phyloP scores from a whole-genome alignment of 2,888 invertebrate species.

The Eumacrocentrus americanus region DNA sequence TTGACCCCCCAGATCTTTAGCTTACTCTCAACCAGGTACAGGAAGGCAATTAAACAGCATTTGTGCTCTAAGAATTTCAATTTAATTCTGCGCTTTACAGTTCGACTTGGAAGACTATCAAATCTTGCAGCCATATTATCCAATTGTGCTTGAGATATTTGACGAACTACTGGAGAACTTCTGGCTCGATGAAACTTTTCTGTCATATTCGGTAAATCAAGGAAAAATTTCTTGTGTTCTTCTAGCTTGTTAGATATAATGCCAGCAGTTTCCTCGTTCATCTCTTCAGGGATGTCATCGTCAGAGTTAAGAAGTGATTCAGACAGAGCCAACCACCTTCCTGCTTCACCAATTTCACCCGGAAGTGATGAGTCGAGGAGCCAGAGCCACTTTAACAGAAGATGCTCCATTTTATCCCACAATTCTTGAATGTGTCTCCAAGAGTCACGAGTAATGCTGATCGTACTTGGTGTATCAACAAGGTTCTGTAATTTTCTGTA shows the following conservation, averaged over 20 bases:
- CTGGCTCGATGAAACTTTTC: slow-evolving; percentile 80
- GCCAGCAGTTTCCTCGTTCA: slow-evolving; percentile 89
- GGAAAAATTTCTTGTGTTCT: slow-evolving; percentile 89
- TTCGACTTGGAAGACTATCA: slow-evolving; percentile 75
- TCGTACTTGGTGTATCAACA: slow-evolving; percentile 79
- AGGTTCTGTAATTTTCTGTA: slow-evolving; percentile 81
- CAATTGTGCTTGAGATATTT: slow-evolving; percentile 80
- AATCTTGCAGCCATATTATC: slow-evolving; percentile 81
- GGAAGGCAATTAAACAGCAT: slow-evolving; percentile 90
- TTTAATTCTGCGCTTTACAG: slow-evolving; percentile 81
- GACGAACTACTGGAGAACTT: slow-evolving; percentile 70
- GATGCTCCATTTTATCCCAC: slow-evolving; percentile 79
- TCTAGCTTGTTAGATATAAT: slow-evolving; percentile 87
- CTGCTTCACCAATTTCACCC: slow-evolving; percentile 83
- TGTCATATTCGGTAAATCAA: slow-evolving; percentile 77
- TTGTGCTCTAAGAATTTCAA: slow-evolving; percentile 92
- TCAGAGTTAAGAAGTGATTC: slow-evolving; percentile 82
- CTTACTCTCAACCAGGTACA: slow-evolving; percentile 88
- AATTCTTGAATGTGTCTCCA: slow-evolving; percentile 82
- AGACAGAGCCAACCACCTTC: slow-evolving; percentile 89
- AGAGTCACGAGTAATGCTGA: slow-evolving; percentile 82
- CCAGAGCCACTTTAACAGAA: slow-evolving; percentile 83
- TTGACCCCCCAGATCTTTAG: slow-evolving; percentile 88
- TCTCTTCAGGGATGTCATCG: slow-evolving; percentile 76
- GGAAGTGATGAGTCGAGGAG: slow-evolving; percentile 84